Percentiles rank a stretch among this genome's conserved stretches.
Evolutionary conservation across 1,140 invertebrate genomes (phyloP).

Genomic region (Drosophila kurseongensis): DNA sequence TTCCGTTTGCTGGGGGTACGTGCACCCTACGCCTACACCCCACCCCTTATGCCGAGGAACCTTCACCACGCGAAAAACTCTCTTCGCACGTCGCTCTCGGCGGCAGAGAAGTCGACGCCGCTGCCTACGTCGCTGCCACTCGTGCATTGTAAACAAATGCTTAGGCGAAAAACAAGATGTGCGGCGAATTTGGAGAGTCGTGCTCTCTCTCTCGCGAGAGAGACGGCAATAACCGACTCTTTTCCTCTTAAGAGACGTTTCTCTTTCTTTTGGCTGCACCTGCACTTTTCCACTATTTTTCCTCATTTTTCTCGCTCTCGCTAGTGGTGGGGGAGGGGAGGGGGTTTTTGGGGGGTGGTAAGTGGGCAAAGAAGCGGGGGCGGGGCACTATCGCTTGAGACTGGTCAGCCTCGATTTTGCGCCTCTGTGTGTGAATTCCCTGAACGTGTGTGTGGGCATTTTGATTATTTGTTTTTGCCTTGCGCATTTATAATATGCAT

Average conservation of each 20-base stretch:
- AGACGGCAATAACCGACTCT: constrained; percentile 21
- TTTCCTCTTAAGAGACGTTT: constrained; percentile 64
- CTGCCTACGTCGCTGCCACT: constrained; percentile 16
- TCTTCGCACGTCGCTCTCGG: constrained; percentile 32
- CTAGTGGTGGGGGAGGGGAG: not conserved
- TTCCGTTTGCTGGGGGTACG: constrained; percentile 55
- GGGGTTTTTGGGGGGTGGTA: not conserved
- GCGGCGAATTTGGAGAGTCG: constrained; percentile 31
- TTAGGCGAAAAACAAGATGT: constrained; percentile 56
- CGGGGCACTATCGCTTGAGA: constrained; percentile 61
- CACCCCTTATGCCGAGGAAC: not conserved
- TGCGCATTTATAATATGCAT: constrained; percentile 72
- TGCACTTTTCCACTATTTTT: constrained; percentile 59
- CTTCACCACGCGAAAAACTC: not conserved
- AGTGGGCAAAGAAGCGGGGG: constrained; percentile 4
- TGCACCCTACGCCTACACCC: not conserved
- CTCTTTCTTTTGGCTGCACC: constrained; percentile 66
- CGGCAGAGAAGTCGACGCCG: constrained; percentile 12
- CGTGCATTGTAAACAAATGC: constrained; percentile 61
- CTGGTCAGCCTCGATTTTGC: constrained; percentile 45
- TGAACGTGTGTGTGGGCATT: constrained; percentile 13
- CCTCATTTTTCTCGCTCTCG: constrained; percentile 28
- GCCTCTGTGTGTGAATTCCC: constrained; percentile 6
- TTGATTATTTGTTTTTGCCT: constrained; percentile 58
- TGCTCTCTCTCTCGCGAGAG: constrained; percentile 5